These are phyloP conservation scores for Vultur gryphus DNA, from an alignment of 2,797 vertebrate species.

Conservation along the genomic window DNA sequence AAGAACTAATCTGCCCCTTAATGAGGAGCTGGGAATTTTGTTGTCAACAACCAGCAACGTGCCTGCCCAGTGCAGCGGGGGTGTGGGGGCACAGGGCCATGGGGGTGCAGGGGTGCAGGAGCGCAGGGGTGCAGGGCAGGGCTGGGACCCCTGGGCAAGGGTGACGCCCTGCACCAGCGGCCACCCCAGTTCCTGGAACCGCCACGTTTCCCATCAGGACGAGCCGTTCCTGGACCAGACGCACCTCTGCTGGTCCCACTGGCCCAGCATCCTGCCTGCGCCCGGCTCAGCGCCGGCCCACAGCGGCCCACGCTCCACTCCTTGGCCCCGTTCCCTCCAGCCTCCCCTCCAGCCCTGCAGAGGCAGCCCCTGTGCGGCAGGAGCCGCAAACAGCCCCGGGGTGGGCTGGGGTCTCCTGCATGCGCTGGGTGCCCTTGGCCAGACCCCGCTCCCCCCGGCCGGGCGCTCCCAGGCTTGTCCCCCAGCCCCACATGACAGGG, in stretches of 20 bases:
- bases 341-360: not conserved
- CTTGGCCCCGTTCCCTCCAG: not conserved
- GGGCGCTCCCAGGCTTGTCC: fast-evolving
- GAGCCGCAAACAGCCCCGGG: not conserved
- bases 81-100: too few species aligned
- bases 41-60: not conserved
- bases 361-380: not conserved
- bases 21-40: not conserved
- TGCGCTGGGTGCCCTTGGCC: fast-evolving
- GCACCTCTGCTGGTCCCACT: fast-evolving
- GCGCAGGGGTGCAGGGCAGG: not conserved
- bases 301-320: fast-evolving
- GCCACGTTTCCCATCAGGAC: not conserved
- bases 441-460: fast-evolving
- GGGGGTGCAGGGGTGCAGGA: too few species aligned
- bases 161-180: not conserved
- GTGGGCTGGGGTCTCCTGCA: not conserved
- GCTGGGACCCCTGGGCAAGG: too few species aligned
- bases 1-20: not conserved
- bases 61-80: fast-evolving
- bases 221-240: fast-evolving
- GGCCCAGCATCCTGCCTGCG: not conserved
- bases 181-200: not conserved
- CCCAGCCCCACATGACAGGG: fast-evolving
- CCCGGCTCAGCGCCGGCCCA: not conserved